phyloP scores from a whole-genome alignment of 2,797 vertebrate species.

The Streptopelia turtur region DNA sequence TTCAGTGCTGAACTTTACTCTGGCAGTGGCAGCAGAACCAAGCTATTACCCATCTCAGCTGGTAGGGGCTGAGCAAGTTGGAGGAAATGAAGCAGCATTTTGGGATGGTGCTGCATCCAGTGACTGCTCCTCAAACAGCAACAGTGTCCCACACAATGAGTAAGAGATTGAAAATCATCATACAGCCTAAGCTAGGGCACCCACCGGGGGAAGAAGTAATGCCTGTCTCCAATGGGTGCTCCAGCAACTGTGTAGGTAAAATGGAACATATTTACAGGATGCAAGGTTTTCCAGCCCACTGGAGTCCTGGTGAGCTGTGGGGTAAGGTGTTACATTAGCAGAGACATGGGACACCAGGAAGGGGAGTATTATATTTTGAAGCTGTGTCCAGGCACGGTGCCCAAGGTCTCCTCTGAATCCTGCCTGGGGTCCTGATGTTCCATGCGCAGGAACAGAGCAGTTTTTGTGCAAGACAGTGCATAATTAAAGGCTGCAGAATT shows the following conservation, averaged over 20 bases:
- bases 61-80: fast-evolving
- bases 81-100: background rate
- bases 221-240: background rate
- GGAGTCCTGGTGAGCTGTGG: background rate
- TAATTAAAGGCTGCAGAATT: background rate
- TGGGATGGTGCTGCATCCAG: background rate
- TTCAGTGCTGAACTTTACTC: constrained; percentile 64
- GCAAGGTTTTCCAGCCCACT: background rate
- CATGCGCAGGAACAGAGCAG: fast-evolving
- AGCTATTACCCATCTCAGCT: background rate
- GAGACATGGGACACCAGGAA: background rate
- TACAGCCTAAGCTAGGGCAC: background rate
- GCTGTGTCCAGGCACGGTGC: fast-evolving
- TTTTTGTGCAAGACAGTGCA: background rate
- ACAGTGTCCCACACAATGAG: background rate
- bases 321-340: background rate
- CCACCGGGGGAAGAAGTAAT: too few relatives aligned
- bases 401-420: background rate
- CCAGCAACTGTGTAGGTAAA: fast-evolving
- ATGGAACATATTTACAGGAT: fast-evolving
- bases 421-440: background rate
- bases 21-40: background rate
- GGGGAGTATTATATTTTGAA: background rate
- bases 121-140: background rate
- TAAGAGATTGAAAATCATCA: background rate